Base-by-base conservation (phyloP, 53 echinoderm and acorn worm genomes). In the Crossaster papposus region DNA sequence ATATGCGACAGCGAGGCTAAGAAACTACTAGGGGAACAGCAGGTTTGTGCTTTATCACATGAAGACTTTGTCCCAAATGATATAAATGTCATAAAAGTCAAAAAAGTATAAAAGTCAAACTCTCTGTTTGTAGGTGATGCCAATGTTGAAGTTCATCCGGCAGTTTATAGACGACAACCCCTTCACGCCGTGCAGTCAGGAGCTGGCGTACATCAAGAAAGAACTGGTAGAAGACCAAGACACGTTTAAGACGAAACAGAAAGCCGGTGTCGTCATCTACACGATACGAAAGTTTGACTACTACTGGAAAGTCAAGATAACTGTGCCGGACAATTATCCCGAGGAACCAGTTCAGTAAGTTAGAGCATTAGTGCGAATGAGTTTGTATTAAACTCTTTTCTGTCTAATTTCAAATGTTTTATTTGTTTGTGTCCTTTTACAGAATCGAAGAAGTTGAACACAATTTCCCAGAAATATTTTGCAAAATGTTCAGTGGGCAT, bases 101-200 rank as follows among this genome's bases (percentile, higher is more conserved):
- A n/a, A n/a, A n/a, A 58, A 14, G 7, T 58, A 20, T 58, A 2
- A 58, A 17, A 1, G 12, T 58, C 58, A 58, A 20, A 20, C 14
- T 70, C 24, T 68, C 17, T 74, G 80, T 78, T 74, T 13, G 62
- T 79, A 99, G 99, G 91, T 99, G 51, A 83, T 99, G 33, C 94
- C 93, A 23, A 82, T 99, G 30, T 79, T 93, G 51, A 89, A 90
- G 80, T 99, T 99, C 89, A 92, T 99, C 54, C 87, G 93, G 36
- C 96, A 93, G 71, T 96, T 99, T 65, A 62, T 97, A 10, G 93
- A 91, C 28, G 98, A 97, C 82, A 97, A 97, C 74, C 95, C 98
- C 44, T 94, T 97, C 70, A 90, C 93, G 18, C 95, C 96, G 13
- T 97, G 98, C 71, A 97, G 98, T 36, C 94, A 97, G 11, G 98